These are phyloP conservation scores for Paramormyrops kingsleyae DNA, from an alignment of 2,113 vertebrate species.

Conservation along the genomic window DNA sequence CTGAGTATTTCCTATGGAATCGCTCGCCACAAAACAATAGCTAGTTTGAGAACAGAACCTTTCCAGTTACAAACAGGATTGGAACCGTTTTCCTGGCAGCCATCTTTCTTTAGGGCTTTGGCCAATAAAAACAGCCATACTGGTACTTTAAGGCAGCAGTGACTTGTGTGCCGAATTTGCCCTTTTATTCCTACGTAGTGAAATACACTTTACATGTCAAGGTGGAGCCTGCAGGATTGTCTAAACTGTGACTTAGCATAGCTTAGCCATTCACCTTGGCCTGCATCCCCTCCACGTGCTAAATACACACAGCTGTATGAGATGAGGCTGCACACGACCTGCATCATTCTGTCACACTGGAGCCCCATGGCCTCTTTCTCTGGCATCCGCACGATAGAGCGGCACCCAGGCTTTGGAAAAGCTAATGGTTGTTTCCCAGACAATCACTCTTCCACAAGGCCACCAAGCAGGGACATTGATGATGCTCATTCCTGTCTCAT, in stretches of 20 bases:
- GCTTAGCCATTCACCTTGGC: too few species aligned
- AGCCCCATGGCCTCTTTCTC: background rate
- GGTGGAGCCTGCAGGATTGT: too few species aligned
- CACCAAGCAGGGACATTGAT: too few species aligned
- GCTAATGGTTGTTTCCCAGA: conserved; percentile 22
- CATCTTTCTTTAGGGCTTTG: background rate
- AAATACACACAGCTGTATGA: background rate
- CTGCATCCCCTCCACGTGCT: too few species aligned
- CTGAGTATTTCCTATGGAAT: background rate
- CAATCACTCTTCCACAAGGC: background rate
- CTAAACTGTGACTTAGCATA: too few species aligned
- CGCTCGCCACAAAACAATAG: background rate
- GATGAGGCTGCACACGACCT: background rate
- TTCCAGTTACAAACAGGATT: background rate
- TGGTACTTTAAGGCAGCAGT: background rate
- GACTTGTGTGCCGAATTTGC: background rate
- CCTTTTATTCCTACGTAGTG: background rate
- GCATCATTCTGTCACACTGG: background rate
- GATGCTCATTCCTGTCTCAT: too few species aligned
- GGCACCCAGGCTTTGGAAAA: conserved; percentile 11
- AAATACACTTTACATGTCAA: background rate
- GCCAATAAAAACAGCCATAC: background rate
- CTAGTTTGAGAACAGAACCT: background rate
- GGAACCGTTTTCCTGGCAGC: background rate
- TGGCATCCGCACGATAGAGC: background rate